phyloP scores from a whole-genome alignment of 2,888 invertebrate genomes.

The Neoascia interrupta region DNA sequence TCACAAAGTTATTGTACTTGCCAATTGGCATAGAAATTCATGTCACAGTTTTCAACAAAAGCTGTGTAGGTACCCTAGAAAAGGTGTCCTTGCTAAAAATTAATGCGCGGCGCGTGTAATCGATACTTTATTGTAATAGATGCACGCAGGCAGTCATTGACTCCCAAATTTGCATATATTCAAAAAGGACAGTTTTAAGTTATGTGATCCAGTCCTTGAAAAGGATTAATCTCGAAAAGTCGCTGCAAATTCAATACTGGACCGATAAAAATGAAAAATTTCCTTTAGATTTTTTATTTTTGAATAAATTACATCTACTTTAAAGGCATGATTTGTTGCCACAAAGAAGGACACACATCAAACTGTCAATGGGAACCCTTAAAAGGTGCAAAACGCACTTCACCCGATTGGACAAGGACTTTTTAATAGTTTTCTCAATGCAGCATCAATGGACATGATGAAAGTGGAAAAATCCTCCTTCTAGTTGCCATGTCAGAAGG shows the following conservation, averaged over 20 bases:
- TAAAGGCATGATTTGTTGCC: not conserved
- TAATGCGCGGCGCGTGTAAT: conserved; percentile 63
- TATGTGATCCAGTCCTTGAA: conserved; percentile 32
- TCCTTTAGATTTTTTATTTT: too few species aligned
- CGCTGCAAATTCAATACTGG: too few species aligned
- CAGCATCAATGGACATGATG: conserved; percentile 38
- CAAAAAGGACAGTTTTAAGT: conserved; percentile 27
- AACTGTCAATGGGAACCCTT: conserved; percentile 40
- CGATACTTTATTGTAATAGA: conserved; percentile 65
- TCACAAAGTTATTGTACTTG: conserved; percentile 14
- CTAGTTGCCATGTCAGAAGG: conserved; percentile 13
- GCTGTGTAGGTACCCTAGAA: conserved; percentile 18
- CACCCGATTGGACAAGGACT: conserved; percentile 59
- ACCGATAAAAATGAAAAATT: too few species aligned
- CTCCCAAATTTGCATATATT: conserved; percentile 27
- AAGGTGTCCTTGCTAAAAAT: not conserved
- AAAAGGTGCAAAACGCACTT: conserved; percentile 54
- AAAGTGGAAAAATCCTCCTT: conserved; percentile 44
- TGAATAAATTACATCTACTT: too few species aligned
- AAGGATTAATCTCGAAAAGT: conserved; percentile 26
- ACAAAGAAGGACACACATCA: too few species aligned
- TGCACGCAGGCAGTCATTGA: too few species aligned
- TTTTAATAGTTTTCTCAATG: conserved; percentile 57
- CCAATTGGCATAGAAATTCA: conserved; percentile 50
- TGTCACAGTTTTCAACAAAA: not conserved